Evolutionary conservation across 2,113 vertebrate genomes (phyloP), one percentile per base, ranked within the genome.

Genomic region (Cygnus buccinator): DNA sequence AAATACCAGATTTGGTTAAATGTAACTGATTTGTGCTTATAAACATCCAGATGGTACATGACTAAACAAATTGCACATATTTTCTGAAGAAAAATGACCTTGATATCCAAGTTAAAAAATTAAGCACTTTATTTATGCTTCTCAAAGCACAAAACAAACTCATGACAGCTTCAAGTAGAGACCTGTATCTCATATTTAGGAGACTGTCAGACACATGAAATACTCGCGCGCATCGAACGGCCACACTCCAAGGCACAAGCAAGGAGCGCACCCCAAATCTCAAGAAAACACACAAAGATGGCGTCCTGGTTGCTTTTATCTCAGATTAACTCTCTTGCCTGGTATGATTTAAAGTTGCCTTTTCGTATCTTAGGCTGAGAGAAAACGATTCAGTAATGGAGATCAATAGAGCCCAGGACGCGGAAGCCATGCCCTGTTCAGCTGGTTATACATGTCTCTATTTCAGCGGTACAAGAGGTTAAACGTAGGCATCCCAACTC

Each of bases 21-120:
- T 85, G 13, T 82, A 94, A 91, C 84, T 93, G 92, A 96, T 97
- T 96, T 83, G 81, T 94, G 91, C 94, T 93, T 96, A 94, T 94
- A 96, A 97, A 96, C 93, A 96, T 89, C 96, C 96, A 97, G 96
- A 96, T 97, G 96, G 96, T 93, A 92, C 91, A 96, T 93, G 95
- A 96, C 92, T 96, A 97, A 96, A 97, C 96, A 97, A 95, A 95
- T 91, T 94, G 93, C 91, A 95, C 95, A 96, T 97, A 84, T 97
- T 97, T 97, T 95, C 94, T 89, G 96, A 87, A 91, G 96, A 96
- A 95, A 96, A 92, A 94, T 91, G 96, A 97, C 96, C 96, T 84
- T 96, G 96, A 96, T 96, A 95, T 82, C 80, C 73, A 92, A 95
- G 84, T 73, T 94, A 37, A 96, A 97, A 94, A 94, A 93, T 83